Base-by-base conservation (phyloP, 2,888 invertebrate genomes). In the Pachycephus smyrnensis region DNA sequence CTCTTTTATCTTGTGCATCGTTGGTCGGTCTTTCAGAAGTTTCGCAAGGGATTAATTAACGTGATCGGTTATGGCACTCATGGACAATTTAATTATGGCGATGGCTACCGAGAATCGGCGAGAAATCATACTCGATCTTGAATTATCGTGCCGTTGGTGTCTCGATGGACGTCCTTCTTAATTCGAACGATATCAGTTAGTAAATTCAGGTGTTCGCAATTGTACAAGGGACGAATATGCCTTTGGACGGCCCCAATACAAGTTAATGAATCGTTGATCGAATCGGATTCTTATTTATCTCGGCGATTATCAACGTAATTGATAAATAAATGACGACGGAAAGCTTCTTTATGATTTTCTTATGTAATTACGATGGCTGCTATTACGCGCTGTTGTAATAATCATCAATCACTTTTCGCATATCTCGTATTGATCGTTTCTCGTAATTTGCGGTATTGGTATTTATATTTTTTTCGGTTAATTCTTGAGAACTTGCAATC, bases 41-140 rank as follows among this genome's bases (percentile, higher is more conserved):
- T 30, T 30, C 71, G 33, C 76, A 55, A 76, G 73, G 76, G 15
- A 36, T 73, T 12, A 37, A 68, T 73, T 73, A 73, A 4, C 23
- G 71, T 71, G 33, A 33, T 71, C 30, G 71, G 71, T 31, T 71
- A 32, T 12, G 71, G 71, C 71, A 55, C 15, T 55, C 40, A 23
- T 55, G 40, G 40, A 55, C 40, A 55, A 55, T 55, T 55, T 55
- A 55, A 55, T 55, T 55, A 55, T 55, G 23, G 40, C 4, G 23
- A 23, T 55, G 40, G 40, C 40, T 55, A 55, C 40, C 2, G 40
- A 55, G 15, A 55, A 55, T 23, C 40, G 40, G 2, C 15, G 40
- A 23, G 40, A 55, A 55, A 55, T 55, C 40, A 2, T 55, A 9
- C 23, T 23, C 40, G 40, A 23, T 23, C 40, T 55, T 55, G 23